Evolutionary conservation across 2,797 vertebrate genomes (phyloP).

Genomic region (Jordanella pulchra): DNA sequence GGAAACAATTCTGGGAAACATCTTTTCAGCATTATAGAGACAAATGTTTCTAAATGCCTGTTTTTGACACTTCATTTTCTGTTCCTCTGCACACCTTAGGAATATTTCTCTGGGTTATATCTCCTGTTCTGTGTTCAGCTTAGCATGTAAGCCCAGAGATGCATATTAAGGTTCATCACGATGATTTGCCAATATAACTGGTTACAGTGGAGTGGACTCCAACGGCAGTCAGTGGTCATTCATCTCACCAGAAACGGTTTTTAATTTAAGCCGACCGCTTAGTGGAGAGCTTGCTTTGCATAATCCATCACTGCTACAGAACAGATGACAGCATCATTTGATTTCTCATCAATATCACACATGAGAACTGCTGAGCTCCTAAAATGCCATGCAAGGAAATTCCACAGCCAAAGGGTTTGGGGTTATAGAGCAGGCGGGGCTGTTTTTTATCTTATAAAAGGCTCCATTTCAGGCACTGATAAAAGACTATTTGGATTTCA

Average conservation of each 20-base stretch:
- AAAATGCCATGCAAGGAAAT: slow-evolving; percentile 49
- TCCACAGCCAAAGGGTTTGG: slow-evolving; percentile 7
- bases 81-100: slow-evolving; percentile 8
- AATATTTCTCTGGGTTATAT: slow-evolving; percentile 4
- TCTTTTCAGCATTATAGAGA: slow-evolving; percentile 9
- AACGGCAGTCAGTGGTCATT: slow-evolving; percentile 35
- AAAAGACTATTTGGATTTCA: slow-evolving; percentile 36
- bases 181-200: slow-evolving; percentile 51
- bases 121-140: slow-evolving; percentile 13
- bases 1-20: slow-evolving; percentile 21
- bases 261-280: slow-evolving; percentile 65
- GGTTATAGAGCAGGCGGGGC: not conserved
- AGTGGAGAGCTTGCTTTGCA: slow-evolving; percentile 24
- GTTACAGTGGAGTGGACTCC: slow-evolving; percentile 48
- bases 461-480: slow-evolving; percentile 26
- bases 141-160: slow-evolving; percentile 21
- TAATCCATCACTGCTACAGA: slow-evolving; percentile 67
- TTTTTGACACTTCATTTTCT: slow-evolving; percentile 14
- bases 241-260: slow-evolving; percentile 48
- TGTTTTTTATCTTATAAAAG: slow-evolving; percentile 44
- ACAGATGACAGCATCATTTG: slow-evolving; percentile 55
- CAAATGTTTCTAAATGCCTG: slow-evolving; percentile 13
- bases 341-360: slow-evolving; percentile 73
- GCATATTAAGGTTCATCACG: slow-evolving; percentile 48
- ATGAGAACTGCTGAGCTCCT: slow-evolving; percentile 70